Conservation (phyloP, 2,888 invertebrate species). For the Cerceris rybyensis region DNA sequence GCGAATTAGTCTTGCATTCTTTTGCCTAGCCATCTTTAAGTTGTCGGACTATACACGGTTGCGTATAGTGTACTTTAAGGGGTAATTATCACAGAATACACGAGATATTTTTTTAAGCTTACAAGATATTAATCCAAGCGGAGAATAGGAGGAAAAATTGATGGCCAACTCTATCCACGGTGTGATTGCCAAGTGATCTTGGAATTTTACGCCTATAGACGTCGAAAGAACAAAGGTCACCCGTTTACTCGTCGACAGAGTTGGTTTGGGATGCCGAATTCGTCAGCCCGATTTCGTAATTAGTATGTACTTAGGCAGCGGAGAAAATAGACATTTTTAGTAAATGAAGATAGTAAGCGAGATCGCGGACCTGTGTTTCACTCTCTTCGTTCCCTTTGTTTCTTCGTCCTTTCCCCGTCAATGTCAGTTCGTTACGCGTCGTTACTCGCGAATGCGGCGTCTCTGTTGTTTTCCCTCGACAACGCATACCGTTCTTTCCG, state of each 20-base stretch:
- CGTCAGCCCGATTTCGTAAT: constrained; percentile 55
- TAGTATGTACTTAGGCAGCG: constrained; percentile 67
- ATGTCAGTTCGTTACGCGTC: background rate
- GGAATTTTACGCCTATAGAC: constrained; percentile 10
- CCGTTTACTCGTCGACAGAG: constrained; percentile 43
- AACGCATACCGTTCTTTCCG: background rate
- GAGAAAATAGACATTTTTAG: constrained; percentile 72
- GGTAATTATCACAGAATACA: constrained; percentile 81
- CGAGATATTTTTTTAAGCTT: constrained; percentile 80
- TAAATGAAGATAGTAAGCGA: constrained; percentile 67
- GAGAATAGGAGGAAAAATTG: constrained; percentile 75
- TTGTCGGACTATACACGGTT: too few relatives aligned
- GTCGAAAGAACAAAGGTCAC: constrained; percentile 26
- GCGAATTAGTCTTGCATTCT: too few relatives aligned
- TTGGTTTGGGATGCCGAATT: constrained; percentile 56
- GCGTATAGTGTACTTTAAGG: constrained; percentile 69
- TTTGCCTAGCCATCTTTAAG: too few relatives aligned
- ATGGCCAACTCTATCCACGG: constrained; percentile 57
- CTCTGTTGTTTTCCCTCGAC: background rate
- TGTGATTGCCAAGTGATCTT: constrained; percentile 21
- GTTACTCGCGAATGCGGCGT: constrained; percentile 3
- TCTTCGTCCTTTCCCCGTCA: background rate
- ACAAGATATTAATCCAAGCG: constrained; percentile 79
- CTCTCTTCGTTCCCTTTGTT: constrained; percentile 3
- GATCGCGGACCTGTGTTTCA: constrained; percentile 61